Base-by-base conservation (phyloP, 2,113 vertebrate species). In the Mugil cephalus region DNA sequence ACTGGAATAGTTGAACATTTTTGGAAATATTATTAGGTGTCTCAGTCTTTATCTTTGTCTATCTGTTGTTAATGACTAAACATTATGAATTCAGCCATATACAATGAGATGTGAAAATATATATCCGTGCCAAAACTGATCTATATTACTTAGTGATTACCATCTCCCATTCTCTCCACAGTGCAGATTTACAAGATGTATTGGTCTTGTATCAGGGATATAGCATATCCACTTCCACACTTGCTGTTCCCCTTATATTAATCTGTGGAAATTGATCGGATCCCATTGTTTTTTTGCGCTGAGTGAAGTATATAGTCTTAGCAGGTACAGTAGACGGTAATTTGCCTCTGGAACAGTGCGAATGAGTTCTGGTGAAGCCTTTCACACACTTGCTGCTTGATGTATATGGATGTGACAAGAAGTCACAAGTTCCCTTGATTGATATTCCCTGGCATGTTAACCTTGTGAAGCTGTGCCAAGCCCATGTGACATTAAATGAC, bases 361-460 rank as follows among this genome's bases (percentile, higher is more conserved):
- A 58, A 51, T 65, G 74, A 56, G 54, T 66, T 69, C 67, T 58
- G 48, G 59, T 76, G 52, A 70, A 73, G 55, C 65, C 42, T 68
- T 68, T 70, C 60, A 68, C 70, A 56, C 70, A 15, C 71, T 63
- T 42, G 30, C 70, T 69, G 61, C 43, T 68, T 89, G 89, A 87
- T 82, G 63, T 83, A 75, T 82, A 48, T 39, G 52, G 72, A 84
- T 72, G 88, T 86, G 87, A 85, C 87, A 81, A 72, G 84, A 77
- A 83, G 82, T 68, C 71, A 61, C 74, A 73, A 79, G 69, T 84
- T 82, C 51, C 47, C 46, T 66, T 88, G 89, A 87, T 87, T 91
- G 85, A 90, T 89, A 85, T 80, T 85, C 52, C 35, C 74, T 87
- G 88, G 79, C 86, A 86, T 84, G 81, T 86, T 87, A 87, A 82